phyloP scores from a whole-genome alignment of 2,113 vertebrate species.

The Tychaedon coryphoeus region DNA sequence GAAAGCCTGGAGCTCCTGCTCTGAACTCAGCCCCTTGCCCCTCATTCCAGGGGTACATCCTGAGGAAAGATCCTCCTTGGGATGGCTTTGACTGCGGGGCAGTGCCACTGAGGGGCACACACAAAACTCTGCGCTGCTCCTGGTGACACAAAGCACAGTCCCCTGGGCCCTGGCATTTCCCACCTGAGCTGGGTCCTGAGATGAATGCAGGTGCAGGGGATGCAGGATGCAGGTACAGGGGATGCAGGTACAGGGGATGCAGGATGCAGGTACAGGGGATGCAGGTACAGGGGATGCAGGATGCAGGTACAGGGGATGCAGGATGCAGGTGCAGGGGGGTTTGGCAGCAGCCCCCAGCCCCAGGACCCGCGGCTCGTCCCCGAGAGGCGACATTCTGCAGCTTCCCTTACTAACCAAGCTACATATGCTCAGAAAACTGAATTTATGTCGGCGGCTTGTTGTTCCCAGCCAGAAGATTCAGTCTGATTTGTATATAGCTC shows the following conservation, averaged over 20 bases:
- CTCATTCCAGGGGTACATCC: no score
- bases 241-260: no score
- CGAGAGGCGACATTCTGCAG: neutral
- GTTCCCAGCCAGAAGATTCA: constrained; percentile 50
- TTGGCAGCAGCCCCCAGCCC: neutral
- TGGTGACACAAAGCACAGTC: fast-evolving
- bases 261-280: no score
- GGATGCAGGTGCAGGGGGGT: no score
- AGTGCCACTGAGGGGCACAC: fast-evolving
- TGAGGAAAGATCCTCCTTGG: neutral
- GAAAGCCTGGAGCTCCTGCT: neutral
- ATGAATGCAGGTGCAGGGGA: neutral
- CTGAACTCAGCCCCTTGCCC: neutral
- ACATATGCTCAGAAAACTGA: constrained; percentile 62
- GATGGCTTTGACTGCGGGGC: no score
- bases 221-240: no score
- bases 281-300: no score
- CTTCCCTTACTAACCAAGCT: constrained; percentile 61
- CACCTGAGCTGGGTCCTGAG: fast-evolving
- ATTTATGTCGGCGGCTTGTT: constrained; percentile 60
- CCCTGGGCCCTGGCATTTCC: neutral
- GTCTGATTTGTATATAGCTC: constrained; percentile 55
- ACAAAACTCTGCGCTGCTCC: neutral
- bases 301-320: no score
- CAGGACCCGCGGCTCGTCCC: neutral